These are phyloP conservation scores for Hanleya hanleyi DNA, from an alignment of 2,888 invertebrate species.

Conservation along the genomic window DNA sequence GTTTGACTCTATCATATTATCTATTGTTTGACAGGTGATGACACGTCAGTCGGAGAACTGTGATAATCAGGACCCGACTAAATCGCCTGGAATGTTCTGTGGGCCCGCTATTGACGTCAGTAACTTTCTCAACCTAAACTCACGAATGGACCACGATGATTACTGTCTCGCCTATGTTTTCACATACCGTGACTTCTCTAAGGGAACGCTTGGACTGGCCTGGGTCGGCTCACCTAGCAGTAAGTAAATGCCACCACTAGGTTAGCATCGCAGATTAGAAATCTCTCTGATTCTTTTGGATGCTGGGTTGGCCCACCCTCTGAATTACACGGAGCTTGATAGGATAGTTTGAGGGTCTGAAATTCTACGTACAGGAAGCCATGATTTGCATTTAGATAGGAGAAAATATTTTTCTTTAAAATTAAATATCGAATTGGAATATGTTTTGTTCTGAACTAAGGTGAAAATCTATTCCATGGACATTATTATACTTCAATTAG, in stretches of 20 bases:
- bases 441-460: too few species aligned
- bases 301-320: background rate
- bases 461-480: too few species aligned
- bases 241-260: slow-evolving; percentile 45
- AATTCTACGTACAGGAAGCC: too few species aligned
- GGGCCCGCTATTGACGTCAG: slow-evolving; percentile 98
- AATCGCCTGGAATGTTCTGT: slow-evolving; percentile 79
- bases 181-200: slow-evolving; percentile 98
- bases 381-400: too few species aligned
- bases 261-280: too few species aligned
- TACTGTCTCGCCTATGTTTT: slow-evolving; percentile 99
- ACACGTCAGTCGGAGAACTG: slow-evolving; percentile 44
- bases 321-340: background rate
- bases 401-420: too few species aligned
- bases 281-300: background rate
- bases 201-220: slow-evolving; percentile 97
- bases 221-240: slow-evolving; percentile 91
- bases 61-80: too few species aligned
- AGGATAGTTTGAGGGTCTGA: too few species aligned
- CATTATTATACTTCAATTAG: too few species aligned
- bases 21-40: too few species aligned
- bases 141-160: slow-evolving; percentile 96
- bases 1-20: too few species aligned
- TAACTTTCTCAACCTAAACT: slow-evolving; percentile 98
- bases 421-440: too few species aligned